Base-by-base conservation (phyloP, 2,797 vertebrate genomes). In the Harpagifer antarcticus region DNA sequence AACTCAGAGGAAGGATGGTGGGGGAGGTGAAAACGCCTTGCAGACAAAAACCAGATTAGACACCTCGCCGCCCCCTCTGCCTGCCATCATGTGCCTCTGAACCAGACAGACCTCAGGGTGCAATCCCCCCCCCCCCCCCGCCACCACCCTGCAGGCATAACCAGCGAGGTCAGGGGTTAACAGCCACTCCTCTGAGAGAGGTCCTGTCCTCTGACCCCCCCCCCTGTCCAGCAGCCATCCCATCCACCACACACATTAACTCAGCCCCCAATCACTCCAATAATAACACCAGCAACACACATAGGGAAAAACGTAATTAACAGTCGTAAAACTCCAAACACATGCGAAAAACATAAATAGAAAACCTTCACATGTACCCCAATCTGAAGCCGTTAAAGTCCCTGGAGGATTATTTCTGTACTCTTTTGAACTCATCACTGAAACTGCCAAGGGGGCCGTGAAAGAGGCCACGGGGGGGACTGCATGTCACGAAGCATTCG, bases 31-130 rank as follows among this genome's bases (percentile, higher is more conserved):
- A 90, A 92, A 85, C 86, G 88, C 88, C 91, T 89, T 66, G 64
- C 85, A 86, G 92, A 94, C 91, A 93, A 94, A 94, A 93, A 91
- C 87, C 89, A 94, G 94, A 94, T 95, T 95, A 94, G 93, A 92
- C 89, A 88, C 81, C 88, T 92, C 86, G 31, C 85, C 84, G 47
- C 88, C 88, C 88, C 83, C 82, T 85, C 80, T 78, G 91, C 92
- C 93, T 93, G 92, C 91, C 94, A 92, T 92, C 90, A 89, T 91
- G 88, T 91, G 91, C 70, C 79, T 84, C 89, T 82, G 78, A 89
- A 90, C 90, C 88, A 88, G 90, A 91, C 92, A 72, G 89, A 90
- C 88, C 90, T 91, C 90, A 85, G 78, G 20, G 42, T 91, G 92
- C 91, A 85, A 89, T 90, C 89, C 69, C 63, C 83, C 9, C 65